Base-by-base conservation (phyloP, 1,140 invertebrate species). In the Schlechtendalia chinensis region DNA sequence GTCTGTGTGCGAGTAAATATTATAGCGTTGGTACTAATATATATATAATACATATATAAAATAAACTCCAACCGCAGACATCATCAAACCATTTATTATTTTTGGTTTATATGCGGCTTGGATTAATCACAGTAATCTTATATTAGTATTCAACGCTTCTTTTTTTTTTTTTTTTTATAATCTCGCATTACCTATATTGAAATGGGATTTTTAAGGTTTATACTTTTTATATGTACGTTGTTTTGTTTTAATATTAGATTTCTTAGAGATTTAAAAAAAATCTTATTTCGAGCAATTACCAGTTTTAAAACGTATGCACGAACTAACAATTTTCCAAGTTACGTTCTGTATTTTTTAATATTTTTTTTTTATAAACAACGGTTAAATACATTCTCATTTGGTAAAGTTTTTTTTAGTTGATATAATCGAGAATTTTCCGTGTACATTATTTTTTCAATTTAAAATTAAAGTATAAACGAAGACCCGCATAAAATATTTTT, bases 61-160 rank as follows among this genome's bases (percentile, higher is more conserved):
- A 67, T 69, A 47, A 45, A 67, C n/a, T 47, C 22, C 32, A 67
- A 22, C n/a, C 39, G 39, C n/a, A 47, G 12, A 69, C 65, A 22
- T 67, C 12, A 67, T 47, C 39, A 47, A 22, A 69, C 65, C 14
- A 24, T 39, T 69, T 69, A 69, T 69, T 69, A 69, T 69, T 69
- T 47, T 69, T 1, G 65, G 65, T 69, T 69, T 69, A 50, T 67
- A 69, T 69, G 14, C 47, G 22, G 22, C 12, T 69, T 47, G n/a
- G 22, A 24, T 22, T 24, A 47, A 47, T 69, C n/a, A 47, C 14
- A 69, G 39, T 69, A 69, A 69, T 69, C 39, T 24, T 22, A n/a
- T 45, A 67, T 45, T 67, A 67, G 29, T 67, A 47, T 69, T 69
- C 39, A 69, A 47, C 39, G 39, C 12, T 69, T 69, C 47, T 50